phyloP scores from a whole-genome alignment of 2,113 vertebrate species.

The Poeciliopsis retropinna region DNA sequence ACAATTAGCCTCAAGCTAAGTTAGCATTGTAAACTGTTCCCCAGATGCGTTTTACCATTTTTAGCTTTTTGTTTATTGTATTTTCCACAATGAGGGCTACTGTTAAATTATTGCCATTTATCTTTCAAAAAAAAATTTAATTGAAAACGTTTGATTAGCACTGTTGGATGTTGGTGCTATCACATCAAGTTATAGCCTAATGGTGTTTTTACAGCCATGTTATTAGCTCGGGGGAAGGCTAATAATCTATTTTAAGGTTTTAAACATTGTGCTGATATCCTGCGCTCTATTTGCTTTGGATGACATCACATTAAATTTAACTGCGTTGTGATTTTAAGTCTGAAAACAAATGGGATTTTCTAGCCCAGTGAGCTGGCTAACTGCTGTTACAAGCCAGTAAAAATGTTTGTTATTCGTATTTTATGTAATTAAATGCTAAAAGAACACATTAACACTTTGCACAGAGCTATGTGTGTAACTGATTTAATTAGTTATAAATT shows the following conservation, averaged over 20 bases:
- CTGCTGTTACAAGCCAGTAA: too few species aligned
- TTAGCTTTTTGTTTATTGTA: not conserved
- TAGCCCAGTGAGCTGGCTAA: not conserved
- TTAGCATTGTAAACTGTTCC: not conserved
- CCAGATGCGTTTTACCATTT: not conserved
- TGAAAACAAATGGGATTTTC: not conserved
- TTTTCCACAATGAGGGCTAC: not conserved
- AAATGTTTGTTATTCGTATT: too few species aligned
- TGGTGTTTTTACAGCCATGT: not conserved
- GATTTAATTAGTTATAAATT: too few species aligned
- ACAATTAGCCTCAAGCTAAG: not conserved
- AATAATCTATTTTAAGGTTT: not conserved
- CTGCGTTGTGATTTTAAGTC: too few species aligned
- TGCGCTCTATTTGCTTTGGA: not conserved
- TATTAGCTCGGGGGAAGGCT: not conserved
- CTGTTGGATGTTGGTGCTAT: too few species aligned
- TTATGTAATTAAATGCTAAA: too few species aligned
- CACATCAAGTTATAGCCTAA: not conserved
- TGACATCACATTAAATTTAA: not conserved
- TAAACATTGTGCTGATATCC: not conserved
- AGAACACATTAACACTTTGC: too few species aligned
- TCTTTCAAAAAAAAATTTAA: not conserved
- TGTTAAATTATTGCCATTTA: not conserved
- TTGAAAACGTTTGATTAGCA: too few species aligned
- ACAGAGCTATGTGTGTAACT: too few species aligned